Conservation (phyloP, 2,113 vertebrate species). For the Sturnus vulgaris region DNA sequence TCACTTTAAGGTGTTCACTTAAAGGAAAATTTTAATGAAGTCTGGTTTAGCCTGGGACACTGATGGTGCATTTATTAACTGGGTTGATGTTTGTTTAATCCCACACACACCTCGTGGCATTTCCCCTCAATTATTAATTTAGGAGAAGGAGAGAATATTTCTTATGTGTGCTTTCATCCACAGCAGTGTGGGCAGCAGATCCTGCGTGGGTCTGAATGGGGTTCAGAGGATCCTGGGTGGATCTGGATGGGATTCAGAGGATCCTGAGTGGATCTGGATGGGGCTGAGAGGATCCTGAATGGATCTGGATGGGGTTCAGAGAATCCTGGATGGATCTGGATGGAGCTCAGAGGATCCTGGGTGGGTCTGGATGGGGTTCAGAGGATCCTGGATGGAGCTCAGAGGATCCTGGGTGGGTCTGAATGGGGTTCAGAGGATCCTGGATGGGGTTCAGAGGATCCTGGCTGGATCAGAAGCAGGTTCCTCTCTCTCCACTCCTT, state of each 20-base stretch:
- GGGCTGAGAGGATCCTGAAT: background rate
- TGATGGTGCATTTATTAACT: background rate
- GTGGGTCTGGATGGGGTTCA: background rate
- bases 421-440: background rate
- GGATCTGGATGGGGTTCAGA: background rate
- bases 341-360: background rate
- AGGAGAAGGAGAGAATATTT: background rate
- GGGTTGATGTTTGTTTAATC: background rate
- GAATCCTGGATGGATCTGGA: background rate
- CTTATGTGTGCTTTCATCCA: background rate
- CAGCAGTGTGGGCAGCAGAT: background rate
- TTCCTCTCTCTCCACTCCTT: background rate
- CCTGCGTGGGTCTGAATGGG: background rate
- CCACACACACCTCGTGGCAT: rapidly evolving
- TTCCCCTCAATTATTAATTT: background rate
- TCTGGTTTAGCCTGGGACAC: background rate
- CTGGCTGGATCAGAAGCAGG: background rate
- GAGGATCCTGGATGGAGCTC: background rate
- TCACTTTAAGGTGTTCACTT: background rate
- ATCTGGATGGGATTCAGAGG: background rate
- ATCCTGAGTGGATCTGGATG: background rate
- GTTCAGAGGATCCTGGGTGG: background rate
- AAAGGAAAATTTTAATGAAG: background rate
- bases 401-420: background rate
- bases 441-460: background rate